Evolutionary conservation across 2,797 vertebrate species (phyloP), one percentile per base, ranked within the genome.

Genomic region (Catharus ustulatus): DNA sequence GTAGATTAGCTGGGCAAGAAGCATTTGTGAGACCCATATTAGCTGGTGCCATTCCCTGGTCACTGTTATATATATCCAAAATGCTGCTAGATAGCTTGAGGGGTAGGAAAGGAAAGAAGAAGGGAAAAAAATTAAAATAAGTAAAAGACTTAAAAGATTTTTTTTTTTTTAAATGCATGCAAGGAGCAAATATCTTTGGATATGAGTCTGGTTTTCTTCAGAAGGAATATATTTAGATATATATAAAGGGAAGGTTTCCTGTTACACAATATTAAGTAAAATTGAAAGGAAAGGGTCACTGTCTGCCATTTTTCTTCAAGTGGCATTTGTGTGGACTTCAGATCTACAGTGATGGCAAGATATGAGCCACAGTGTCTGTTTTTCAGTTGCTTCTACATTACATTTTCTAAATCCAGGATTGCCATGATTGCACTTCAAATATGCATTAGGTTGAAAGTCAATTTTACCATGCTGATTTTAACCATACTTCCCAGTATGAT

Each of bases 11-110:
- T 97, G 98, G 97, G 90, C 98, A 99, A 97, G 98, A 98, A 97
- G 98, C 97, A 97, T 98, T 98, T 95, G 98, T 98, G 97, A 99
- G 98, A 98, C 98, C 98, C 98, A 98, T 98, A 95, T 98, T 98
- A 98, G 98, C 94, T 97, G 98, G 88, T 94, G 98, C 98, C 98
- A 98, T 98, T 98, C 98, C 98, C 98, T 98, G 98, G 95, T 99
- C 99, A 94, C 97, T 98, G 95, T 98, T 98, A 97, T 99, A 99
- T 84, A 99, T 91, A 95, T 99, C 99, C 98, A 99, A 98, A 99
- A 99, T 98, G 97, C 97, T 98, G 97, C 98, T 98, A 93, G 98
- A 99, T 92, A 99, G 97, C 98, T 98, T 94, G 59, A 92, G 97
- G 97, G 32, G 54, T 13, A 89, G 95, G 96, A 57, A 58, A 83